Evolutionary conservation across 1,140 invertebrate species (phyloP).

Genomic region (Cotesia chilonis): DNA sequence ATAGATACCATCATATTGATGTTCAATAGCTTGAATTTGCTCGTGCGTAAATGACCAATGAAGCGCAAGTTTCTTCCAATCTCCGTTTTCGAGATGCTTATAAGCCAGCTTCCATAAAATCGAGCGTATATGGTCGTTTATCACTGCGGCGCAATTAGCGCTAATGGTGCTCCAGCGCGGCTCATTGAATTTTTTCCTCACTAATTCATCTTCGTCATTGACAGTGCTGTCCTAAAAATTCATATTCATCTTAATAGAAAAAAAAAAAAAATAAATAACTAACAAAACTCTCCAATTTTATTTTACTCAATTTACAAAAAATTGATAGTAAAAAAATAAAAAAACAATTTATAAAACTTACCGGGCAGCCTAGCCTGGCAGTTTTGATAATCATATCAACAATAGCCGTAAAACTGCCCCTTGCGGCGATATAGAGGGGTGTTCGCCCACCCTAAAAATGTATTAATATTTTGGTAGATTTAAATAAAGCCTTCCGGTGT

Average conservation of each 20-base stretch:
- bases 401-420: conserved; percentile 84
- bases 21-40: conserved; percentile 78
- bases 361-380: conserved; percentile 68
- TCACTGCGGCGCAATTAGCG: conserved; percentile 45
- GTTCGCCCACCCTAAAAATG: conserved; percentile 71
- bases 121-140: conserved; percentile 62
- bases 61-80: conserved; percentile 77
- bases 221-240: not conserved
- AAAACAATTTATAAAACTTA: conserved; percentile 14
- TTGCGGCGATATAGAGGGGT: conserved; percentile 75
- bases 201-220: no score
- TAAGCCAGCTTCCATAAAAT: conserved; percentile 76
- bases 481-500: no score
- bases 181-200: not conserved
- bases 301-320: no score
- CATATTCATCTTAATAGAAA: not conserved
- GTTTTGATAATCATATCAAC: conserved; percentile 86
- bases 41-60: conserved; percentile 79
- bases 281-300: no score
- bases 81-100: conserved; percentile 71
- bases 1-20: conserved; percentile 75
- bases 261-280: not conserved
- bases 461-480: not conserved
- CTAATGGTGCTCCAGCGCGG: conserved; percentile 40
- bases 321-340: no score